These are phyloP conservation scores for Coelinius sp. DNA, from an alignment of 2,888 invertebrate genomes.

Conservation along the genomic window DNA sequence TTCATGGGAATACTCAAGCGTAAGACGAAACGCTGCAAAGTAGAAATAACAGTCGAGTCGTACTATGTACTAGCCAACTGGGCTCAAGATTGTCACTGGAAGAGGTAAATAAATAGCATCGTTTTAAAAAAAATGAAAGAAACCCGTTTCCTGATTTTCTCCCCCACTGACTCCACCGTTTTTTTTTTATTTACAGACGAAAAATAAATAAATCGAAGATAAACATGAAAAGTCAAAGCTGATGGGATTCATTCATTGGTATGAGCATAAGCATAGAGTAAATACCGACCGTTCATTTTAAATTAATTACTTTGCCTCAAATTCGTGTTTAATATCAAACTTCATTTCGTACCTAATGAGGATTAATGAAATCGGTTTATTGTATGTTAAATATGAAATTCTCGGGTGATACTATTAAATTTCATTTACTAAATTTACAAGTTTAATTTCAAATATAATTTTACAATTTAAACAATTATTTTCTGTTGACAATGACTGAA, in stretches of 20 bases:
- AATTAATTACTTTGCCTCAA: neutral
- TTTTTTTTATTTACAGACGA: neutral
- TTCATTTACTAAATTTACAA: neutral
- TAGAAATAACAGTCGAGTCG: conserved; percentile 1
- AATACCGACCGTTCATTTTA: neutral
- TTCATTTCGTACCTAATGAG: neutral
- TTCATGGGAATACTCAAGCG: neutral
- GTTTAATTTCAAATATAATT: neutral
- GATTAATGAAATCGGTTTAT: conserved; percentile 3
- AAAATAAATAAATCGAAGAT: neutral
- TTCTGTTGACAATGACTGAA: too few relatives aligned
- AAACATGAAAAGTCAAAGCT: neutral
- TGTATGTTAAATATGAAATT: neutral
- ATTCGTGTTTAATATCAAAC: neutral
- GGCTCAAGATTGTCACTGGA: conserved; percentile 1
- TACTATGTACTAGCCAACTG: neutral
- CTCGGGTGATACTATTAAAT: neutral
- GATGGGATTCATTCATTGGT: neutral
- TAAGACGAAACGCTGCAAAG: conserved; percentile 7
- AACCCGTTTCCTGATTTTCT: neutral
- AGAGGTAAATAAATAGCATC: conserved; percentile 14
- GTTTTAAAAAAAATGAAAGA: neutral
- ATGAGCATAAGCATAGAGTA: neutral
- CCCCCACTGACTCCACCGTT: neutral
- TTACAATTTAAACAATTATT: too few relatives aligned